Evolutionary conservation across 2,113 vertebrate species (phyloP).

Genomic region (Platysternon megacephalum): DNA sequence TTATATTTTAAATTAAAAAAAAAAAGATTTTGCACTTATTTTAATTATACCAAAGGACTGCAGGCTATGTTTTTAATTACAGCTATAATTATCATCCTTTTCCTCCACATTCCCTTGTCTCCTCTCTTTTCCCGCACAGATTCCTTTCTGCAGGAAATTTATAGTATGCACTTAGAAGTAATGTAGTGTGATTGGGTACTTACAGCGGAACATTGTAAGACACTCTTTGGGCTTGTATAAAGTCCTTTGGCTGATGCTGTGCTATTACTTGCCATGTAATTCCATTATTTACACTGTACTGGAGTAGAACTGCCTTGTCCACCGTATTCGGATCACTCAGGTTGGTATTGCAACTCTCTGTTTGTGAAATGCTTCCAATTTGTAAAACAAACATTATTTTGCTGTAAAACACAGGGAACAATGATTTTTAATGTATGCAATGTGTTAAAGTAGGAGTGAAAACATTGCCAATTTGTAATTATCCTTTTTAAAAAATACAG

Average conservation of each 20-base stretch:
- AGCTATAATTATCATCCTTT: neutral
- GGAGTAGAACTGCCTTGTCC: conserved; percentile 95
- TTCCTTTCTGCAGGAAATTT: neutral
- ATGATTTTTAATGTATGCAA: conserved; percentile 25
- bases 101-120: neutral
- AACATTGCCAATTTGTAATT: conserved; percentile 15
- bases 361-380: conserved; percentile 95
- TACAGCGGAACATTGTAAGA: conserved; percentile 98
- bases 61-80: neutral
- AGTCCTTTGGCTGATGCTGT: conserved; percentile 98
- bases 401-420: conserved; percentile 79
- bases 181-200: conserved; percentile 75
- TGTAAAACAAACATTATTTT: conserved; percentile 99
- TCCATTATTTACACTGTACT: conserved; percentile 96
- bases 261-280: conserved; percentile 98
- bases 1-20: neutral
- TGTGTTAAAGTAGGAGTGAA: neutral
- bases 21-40: neutral
- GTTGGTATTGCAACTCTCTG: conserved; percentile 96
- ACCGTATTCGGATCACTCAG: conserved; percentile 90
- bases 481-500: neutral
- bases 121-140: neutral
- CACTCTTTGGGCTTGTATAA: conserved; percentile 96
- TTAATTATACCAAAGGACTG: neutral
- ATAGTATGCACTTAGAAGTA: conserved; percentile 32